Conservation (phyloP, 2,113 vertebrate species). For the Silurus meridionalis region DNA sequence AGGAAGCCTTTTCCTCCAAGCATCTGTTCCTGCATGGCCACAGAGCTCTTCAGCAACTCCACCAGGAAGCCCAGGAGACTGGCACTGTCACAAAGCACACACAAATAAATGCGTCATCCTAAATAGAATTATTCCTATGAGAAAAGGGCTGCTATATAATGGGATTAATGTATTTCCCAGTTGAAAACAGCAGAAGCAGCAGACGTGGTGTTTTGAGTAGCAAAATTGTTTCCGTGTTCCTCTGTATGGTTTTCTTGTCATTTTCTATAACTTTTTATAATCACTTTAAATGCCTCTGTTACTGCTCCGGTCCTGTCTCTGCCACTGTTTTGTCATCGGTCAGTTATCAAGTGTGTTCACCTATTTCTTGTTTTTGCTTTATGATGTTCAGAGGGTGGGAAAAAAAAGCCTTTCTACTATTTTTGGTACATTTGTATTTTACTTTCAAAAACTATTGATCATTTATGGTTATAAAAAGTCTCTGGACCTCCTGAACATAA, state of each 20-base stretch:
- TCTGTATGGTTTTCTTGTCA: background rate
- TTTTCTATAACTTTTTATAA: background rate
- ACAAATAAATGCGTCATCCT: background rate
- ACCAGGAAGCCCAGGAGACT: constrained; percentile 91
- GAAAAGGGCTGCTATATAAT: background rate
- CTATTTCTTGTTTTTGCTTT: background rate
- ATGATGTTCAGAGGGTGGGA: background rate
- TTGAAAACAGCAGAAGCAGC: background rate
- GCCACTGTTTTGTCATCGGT: background rate
- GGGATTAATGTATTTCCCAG: background rate
- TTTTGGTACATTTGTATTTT: background rate
- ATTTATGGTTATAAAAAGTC: too few relatives aligned
- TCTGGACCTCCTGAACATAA: too few relatives aligned
- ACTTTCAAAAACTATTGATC: background rate
- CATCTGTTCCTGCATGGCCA: constrained; percentile 99
- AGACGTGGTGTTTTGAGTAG: too few relatives aligned
- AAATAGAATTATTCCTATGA: background rate
- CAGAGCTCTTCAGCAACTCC: constrained; percentile 93
- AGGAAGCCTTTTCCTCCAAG: constrained; percentile 94
- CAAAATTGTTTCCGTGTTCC: background rate
- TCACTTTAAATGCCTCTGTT: background rate
- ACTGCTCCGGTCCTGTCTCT: background rate
- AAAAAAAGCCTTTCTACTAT: background rate
- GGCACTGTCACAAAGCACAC: constrained; percentile 78
- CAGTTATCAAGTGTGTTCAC: background rate